Base-by-base conservation (phyloP, 2,797 vertebrate species). In the Vipera latastei region DNA sequence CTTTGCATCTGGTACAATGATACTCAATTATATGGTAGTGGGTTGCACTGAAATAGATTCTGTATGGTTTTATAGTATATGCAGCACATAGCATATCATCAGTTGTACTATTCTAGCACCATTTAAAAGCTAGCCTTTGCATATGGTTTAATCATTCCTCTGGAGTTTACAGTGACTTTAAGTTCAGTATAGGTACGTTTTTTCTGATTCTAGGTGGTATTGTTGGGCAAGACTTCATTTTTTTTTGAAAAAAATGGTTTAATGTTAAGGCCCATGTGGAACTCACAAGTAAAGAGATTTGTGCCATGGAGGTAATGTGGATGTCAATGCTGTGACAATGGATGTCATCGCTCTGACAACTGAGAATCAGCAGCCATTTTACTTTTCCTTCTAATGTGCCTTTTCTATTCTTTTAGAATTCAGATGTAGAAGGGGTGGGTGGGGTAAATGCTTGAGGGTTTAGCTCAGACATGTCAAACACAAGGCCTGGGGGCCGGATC, bases 11-110 rank as follows among this genome's bases (percentile, higher is more conserved):
- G 38, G 73, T 83, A 83, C 20, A 48, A 83, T 83, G 8, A 4
- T 83, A 83, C 38, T 83, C 38, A 83, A 48, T 83, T 48, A 83
- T 48, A 48, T 83, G 38, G 20, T 48, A 48, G 73, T 25, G 22
- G 38, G 20, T 83, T 83, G 73, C 38, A 83, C 78, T 57, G 16
- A 87, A 95, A 90, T 87, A 73, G 2, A 65, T 93, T 89, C 92
- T 6, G 4, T 93, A 59, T n/a, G 14, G 14, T 92, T 94, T 9
- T 18, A 48, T 78, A 86, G 86, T 25, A 78, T 56, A 94, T 90
- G 92, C n/a, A 73, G 14, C n/a, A 32, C 26, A 53, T 88, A 0
- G 25, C 26, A 44, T 69, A 32, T 16, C 16, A 48, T 57, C 12
- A 26, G 6, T 65, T 44, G 38, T 55, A 18, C 1, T 83, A 25